These are phyloP conservation scores for Thecocarcelia acutangulata DNA, from an alignment of 2,888 invertebrate species.

Conservation along the genomic window DNA sequence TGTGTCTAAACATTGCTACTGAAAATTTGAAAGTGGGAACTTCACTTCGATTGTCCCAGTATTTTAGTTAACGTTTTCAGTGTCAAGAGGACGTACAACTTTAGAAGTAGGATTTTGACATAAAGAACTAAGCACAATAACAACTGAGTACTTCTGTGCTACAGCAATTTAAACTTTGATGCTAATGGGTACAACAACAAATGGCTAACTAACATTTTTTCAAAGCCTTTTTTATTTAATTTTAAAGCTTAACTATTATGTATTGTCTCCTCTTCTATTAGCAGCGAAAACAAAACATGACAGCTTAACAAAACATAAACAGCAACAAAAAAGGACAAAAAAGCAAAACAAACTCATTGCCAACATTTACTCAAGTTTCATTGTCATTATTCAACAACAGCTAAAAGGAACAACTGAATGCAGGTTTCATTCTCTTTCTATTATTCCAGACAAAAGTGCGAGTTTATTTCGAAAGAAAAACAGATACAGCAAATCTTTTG, in stretches of 20 bases:
- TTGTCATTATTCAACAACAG: constrained; percentile 59
- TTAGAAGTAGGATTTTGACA: too few relatives aligned
- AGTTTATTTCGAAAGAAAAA: constrained; percentile 23
- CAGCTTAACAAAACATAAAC: constrained; percentile 20
- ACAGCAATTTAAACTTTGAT: too few relatives aligned
- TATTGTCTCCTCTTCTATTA: constrained; percentile 21
- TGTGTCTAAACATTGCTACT: too few relatives aligned
- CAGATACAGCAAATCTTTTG: constrained; percentile 27
- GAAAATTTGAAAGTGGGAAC: too few relatives aligned
- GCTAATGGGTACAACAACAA: too few relatives aligned
- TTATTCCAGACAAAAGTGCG: constrained; percentile 17
- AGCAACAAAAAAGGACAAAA: constrained; percentile 31
- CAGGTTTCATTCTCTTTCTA: constrained; percentile 14
- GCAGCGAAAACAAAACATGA: constrained; percentile 22
- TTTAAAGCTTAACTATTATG: constrained; percentile 27
- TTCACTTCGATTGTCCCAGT: too few relatives aligned
- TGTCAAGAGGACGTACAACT: too few relatives aligned
- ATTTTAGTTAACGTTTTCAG: too few relatives aligned
- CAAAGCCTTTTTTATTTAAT: constrained; percentile 23
- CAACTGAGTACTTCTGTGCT: too few relatives aligned
- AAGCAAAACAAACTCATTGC: constrained; percentile 2
- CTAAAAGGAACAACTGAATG: constrained; percentile 31
- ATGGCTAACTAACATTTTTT: too few relatives aligned
- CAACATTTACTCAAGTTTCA: constrained; percentile 58
- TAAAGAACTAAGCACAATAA: too few relatives aligned